phyloP scores from a whole-genome alignment of 2,113 vertebrate genomes.

The Eublepharis macularius region DNA sequence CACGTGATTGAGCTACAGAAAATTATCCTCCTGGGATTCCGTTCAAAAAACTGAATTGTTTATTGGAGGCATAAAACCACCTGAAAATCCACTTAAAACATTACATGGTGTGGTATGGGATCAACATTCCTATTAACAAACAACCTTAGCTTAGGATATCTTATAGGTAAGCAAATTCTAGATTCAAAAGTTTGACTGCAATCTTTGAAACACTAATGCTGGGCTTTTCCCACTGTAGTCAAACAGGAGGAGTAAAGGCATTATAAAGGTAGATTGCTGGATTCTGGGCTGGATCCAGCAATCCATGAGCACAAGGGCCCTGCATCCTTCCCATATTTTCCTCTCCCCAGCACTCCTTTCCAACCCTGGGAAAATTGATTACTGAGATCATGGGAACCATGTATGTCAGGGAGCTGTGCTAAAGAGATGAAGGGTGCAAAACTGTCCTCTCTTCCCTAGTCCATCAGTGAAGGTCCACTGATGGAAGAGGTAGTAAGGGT shows the following conservation, averaged over 20 bases:
- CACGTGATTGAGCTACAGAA: slow-evolving; percentile 44
- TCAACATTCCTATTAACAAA: neutral
- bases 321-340: no score
- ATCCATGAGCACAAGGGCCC: no score
- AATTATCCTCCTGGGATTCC: slow-evolving; percentile 32
- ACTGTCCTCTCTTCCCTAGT: no score
- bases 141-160: neutral
- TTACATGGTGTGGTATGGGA: neutral
- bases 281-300: no score
- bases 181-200: neutral
- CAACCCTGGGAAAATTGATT: no score
- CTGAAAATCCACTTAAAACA: neutral
- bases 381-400: no score
- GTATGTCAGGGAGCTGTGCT: no score
- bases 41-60: slow-evolving; percentile 31
- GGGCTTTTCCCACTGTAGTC: neutral
- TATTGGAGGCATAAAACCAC: slow-evolving; percentile 10
- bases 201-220: neutral
- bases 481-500: no score
- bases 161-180: neutral
- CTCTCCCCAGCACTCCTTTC: no score
- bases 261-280: neutral
- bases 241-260: neutral
- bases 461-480: no score
- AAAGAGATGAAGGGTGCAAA: no score